Percentiles rank a stretch among this genome's conserved stretches.
Conservation (phyloP, 2,113 vertebrate genomes). For the Semicossyphus pulcher region DNA sequence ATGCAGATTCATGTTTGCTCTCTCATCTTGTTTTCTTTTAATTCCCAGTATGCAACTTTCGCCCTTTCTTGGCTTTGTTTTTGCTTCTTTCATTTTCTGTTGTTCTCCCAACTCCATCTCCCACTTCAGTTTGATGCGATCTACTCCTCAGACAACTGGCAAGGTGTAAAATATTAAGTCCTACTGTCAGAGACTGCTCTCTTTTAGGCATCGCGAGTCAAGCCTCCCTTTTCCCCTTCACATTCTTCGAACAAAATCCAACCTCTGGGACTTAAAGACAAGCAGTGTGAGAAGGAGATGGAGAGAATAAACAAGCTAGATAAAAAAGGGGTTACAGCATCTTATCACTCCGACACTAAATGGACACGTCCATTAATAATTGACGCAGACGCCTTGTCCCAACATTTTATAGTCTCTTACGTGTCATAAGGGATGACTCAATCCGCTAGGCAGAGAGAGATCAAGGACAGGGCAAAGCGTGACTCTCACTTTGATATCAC, state of each 20-base stretch:
- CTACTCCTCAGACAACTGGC: conserved; percentile 19
- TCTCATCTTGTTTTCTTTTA: neutral
- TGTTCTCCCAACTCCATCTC: too few species aligned
- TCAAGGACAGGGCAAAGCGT: conserved; percentile 56
- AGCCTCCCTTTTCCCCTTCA: conserved; percentile 2
- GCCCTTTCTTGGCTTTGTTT: neutral
- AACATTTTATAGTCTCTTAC: conserved; percentile 57
- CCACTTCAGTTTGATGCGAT: conserved; percentile 21
- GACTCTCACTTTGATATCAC: conserved; percentile 49
- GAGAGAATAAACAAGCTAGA: conserved; percentile 46
- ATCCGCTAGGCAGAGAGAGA: conserved; percentile 41
- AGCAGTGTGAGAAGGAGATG: conserved; percentile 10
- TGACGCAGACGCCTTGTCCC: conserved; percentile 40
- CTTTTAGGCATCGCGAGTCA: conserved; percentile 2
- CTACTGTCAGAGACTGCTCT: conserved; percentile 27
- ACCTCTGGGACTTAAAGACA: conserved; percentile 24
- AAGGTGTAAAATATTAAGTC: conserved; percentile 45
- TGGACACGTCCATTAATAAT: conserved; percentile 69
- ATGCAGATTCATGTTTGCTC: neutral
- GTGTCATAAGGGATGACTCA: conserved; percentile 58
- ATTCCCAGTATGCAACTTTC: neutral
- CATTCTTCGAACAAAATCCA: conserved; percentile 6
- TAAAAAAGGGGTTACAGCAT: conserved; percentile 44
- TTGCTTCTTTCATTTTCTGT: neutral
- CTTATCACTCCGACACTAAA: conserved; percentile 48